phyloP scores from a whole-genome alignment of 2,113 vertebrate genomes.

The Etia nguti region DNA sequence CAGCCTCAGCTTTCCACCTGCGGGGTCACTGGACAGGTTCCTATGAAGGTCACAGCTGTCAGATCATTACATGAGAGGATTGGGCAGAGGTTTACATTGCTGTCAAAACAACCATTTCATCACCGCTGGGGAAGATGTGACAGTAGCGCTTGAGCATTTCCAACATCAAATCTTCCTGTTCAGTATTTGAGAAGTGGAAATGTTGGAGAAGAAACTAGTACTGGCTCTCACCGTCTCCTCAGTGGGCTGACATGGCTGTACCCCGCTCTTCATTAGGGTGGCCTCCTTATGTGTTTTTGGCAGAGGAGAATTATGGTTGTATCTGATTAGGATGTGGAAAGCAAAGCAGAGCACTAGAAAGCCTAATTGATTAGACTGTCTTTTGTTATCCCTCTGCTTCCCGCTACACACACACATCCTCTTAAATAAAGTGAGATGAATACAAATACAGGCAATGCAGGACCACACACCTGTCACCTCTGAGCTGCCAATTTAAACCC shows the following conservation, averaged over 20 bases:
- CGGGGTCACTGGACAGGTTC: conserved; percentile 38
- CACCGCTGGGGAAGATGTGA: not conserved
- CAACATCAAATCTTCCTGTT: not conserved
- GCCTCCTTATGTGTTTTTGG: conserved; percentile 32
- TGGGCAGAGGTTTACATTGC: conserved; percentile 20
- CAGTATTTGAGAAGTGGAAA: not conserved
- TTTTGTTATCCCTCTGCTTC: conserved; percentile 22
- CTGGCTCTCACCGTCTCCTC: not conserved
- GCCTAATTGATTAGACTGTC: conserved; percentile 65
- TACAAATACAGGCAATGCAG: conserved; percentile 55
- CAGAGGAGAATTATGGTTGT: conserved; percentile 36
- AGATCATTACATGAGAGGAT: conserved; percentile 50
- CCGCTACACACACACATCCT: conserved; percentile 15
- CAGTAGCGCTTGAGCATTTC: conserved; percentile 7
- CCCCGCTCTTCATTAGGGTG: conserved; percentile 36
- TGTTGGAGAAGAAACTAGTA: not conserved
- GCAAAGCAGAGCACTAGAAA: conserved; percentile 53
- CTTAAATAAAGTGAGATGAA: conserved; percentile 61
- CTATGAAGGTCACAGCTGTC: conserved; percentile 60
- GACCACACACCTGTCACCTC: conserved; percentile 65
- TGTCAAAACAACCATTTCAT: conserved; percentile 45
- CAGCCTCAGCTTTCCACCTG: conserved; percentile 41
- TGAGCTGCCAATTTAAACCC: conserved; percentile 55
- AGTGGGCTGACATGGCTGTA: conserved; percentile 6
- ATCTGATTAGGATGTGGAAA: conserved; percentile 54